Percentiles rank a stretch among this genome's conserved stretches.
phyloP scores from a whole-genome alignment of 2,888 invertebrate genomes.

The Perithous albicinctus region DNA sequence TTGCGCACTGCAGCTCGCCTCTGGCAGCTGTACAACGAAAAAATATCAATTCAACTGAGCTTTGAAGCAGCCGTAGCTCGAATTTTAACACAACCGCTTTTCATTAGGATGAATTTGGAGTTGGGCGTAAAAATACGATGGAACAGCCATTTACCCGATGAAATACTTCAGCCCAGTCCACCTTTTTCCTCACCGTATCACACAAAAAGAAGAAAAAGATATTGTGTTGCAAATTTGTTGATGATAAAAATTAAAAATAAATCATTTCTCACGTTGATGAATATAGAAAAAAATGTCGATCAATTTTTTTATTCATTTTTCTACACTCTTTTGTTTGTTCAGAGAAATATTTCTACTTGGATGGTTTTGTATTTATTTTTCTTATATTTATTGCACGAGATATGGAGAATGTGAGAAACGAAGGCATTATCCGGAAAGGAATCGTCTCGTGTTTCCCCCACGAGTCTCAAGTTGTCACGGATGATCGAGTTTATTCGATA shows the following conservation, averaged over 20 bases:
- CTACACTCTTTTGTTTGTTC: background rate
- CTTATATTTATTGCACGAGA: background rate
- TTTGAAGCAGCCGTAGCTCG: background rate
- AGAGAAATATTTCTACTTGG: background rate
- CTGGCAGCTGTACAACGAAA: background rate
- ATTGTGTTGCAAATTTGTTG: background rate
- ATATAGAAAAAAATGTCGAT: no score
- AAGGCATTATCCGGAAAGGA: conserved; percentile 43
- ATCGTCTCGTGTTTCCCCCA: conserved; percentile 36
- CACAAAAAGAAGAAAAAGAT: no score
- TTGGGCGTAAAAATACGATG: background rate
- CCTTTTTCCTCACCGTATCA: background rate
- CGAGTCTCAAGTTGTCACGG: conserved; percentile 48
- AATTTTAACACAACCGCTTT: background rate
- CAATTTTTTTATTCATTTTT: background rate
- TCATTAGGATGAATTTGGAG: background rate
- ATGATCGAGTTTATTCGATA: conserved; percentile 47
- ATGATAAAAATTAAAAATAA: no score
- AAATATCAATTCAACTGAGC: background rate
- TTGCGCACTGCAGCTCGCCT: conserved; percentile 3
- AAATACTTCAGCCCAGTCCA: background rate
- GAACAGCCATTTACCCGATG: background rate
- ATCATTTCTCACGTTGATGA: no score
- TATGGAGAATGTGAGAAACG: conserved; percentile 1
- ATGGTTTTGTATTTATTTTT: background rate